Evolutionary conservation across 2,113 vertebrate genomes (phyloP).

Genomic region (Dissostichus mawsoni): DNA sequence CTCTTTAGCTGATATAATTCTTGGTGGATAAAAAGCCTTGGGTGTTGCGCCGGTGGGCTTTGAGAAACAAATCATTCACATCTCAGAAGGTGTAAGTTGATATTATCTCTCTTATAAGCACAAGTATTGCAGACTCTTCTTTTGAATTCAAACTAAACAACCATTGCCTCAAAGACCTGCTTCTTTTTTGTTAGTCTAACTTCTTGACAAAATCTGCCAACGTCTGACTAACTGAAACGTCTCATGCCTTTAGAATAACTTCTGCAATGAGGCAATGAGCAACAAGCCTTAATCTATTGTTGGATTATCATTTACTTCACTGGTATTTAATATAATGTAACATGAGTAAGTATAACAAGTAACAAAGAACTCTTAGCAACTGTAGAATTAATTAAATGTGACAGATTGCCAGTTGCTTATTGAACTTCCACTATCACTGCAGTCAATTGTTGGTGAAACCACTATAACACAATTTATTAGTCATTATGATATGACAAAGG

Average conservation of each 20-base stretch:
- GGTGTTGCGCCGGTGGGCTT: conserved; percentile 40
- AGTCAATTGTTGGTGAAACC: neutral
- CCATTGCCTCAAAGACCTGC: neutral
- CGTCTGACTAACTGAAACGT: neutral
- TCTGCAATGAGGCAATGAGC: neutral
- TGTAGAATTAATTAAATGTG: neutral
- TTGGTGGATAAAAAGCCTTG: conserved; percentile 50
- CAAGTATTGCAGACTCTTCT: neutral
- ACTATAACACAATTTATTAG: neutral
- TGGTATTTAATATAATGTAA: neutral
- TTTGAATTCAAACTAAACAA: conserved; percentile 37
- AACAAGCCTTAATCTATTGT: neutral
- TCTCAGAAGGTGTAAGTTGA: conserved; percentile 50
- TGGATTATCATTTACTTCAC: neutral
- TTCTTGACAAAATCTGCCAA: neutral
- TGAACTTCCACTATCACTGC: neutral
- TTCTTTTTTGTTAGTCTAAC: neutral
- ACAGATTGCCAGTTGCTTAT: neutral
- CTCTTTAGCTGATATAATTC: conserved; percentile 63
- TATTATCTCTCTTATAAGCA: conserved; percentile 33
- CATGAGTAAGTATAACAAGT: neutral
- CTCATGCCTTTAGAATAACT: neutral
- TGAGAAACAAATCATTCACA: conserved; percentile 44
- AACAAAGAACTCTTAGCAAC: neutral
- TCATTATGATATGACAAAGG: neutral